Evolutionary conservation across 2,888 invertebrate species (phyloP), one percentile per base, ranked within the genome.

Genomic region (Congeria kusceri): DNA sequence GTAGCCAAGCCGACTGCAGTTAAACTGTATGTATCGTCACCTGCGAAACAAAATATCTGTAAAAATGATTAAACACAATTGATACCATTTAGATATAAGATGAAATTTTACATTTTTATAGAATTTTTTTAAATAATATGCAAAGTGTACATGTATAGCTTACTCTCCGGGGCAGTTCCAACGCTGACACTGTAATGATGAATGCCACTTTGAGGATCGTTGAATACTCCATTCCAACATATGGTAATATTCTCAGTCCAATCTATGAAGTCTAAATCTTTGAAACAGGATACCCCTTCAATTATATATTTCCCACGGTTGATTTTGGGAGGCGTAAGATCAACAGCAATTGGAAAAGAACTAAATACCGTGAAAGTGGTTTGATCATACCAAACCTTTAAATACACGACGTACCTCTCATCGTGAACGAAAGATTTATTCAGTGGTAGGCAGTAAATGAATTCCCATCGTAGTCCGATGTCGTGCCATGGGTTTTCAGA

Each of bases 141-240:
- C 32, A 32, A 4, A 32, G 11, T 32, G 4, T 11, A 32, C 32
- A 7, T 32, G 32, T 32, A 32, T 32, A 32, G 4, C 32, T 32
- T 74, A 83, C 85, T 73, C 39, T 71, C 66, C 32, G 56, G 59
- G 15, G 71, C 25, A 28, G 82, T 78, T 20, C 85, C 85, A 15
- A 80, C 29, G 3, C 65, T 65, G 28, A 80, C 39, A 1, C 53
- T 65, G 59, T 66, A 80, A 57, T 69, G 29, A 20, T 47, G 32
- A 13, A 80, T 69, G 5, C n/a, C n/a, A 3, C 76, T 65, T 47
- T 80, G 77, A 9, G 13, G 27, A 29, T 80, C 80, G 3, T n/a
- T 28, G 39, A 80, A 80, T 20, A 88, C 86, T 13, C 66, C 67
- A 0, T 49, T 39, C 88, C 88, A 88, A 53, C 87, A 86, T 11